Percentiles rank a stretch among this genome's conserved stretches.
Evolutionary conservation across 2,888 invertebrate species (phyloP).

Genomic region (Catocala sponsa): DNA sequence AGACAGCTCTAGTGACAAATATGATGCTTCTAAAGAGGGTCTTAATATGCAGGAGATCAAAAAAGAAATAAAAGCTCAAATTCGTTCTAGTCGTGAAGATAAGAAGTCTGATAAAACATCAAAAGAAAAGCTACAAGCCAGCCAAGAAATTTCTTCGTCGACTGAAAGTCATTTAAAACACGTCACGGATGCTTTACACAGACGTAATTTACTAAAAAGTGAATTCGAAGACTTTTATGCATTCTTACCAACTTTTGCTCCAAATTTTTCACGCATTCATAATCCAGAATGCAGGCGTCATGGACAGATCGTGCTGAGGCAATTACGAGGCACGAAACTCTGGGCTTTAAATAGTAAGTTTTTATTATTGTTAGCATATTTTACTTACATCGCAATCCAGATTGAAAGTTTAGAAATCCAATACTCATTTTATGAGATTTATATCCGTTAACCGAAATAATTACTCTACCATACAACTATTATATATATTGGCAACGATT

Average conservation of each 20-base stretch:
- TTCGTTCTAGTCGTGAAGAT: constrained; percentile 31
- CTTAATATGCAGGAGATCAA: constrained; percentile 42
- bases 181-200: constrained; percentile 73
- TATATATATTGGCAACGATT: constrained; percentile 70
- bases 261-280: constrained; percentile 90
- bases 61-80: constrained; percentile 48
- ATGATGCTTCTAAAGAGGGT: constrained; percentile 44
- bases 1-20: constrained; percentile 32
- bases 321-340: constrained; percentile 90
- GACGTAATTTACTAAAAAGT: constrained; percentile 82
- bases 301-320: constrained; percentile 90
- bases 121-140: constrained; percentile 52
- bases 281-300: constrained; percentile 91
- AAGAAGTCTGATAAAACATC: constrained; percentile 47
- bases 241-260: constrained; percentile 90
- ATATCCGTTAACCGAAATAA: constrained; percentile 45
- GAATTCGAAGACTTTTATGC: constrained; percentile 90
- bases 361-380: constrained; percentile 33
- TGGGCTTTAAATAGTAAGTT: constrained; percentile 92
- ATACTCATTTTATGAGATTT: constrained; percentile 41
- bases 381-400: constrained; percentile 19
- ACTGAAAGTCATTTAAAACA: constrained; percentile 70
- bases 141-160: constrained; percentile 55
- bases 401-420: constrained; percentile 31
- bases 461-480: constrained; percentile 54